Evolutionary conservation across 1,140 invertebrate genomes (phyloP), one percentile per base, ranked within the genome.

Genomic region (Zaprionus taronus): DNA sequence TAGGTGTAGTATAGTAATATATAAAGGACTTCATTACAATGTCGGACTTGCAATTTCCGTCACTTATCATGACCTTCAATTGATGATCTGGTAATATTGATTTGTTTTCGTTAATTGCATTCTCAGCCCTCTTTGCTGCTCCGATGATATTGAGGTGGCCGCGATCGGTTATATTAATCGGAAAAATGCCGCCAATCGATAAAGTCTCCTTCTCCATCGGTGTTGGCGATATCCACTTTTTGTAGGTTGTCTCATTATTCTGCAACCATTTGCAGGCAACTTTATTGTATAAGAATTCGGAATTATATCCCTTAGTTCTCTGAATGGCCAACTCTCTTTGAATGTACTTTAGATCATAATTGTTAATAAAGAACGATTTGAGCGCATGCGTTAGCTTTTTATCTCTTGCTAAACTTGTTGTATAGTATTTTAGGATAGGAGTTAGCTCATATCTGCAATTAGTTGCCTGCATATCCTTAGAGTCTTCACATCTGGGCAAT

Each of bases 21-120:
- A 98, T 97, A 89, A 97, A 97, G 0, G 95, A 93, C 77, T 95
- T 96, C 95, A 97, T 96, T 1, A 97, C 97, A 71, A 95, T 94
- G 84, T 97, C 96, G 0, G 96, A 93, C 62, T 95, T 94, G 91
- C 97, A 98, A 69, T 96, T 94, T 0, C 96, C 97, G 83, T 97
- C 95, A 31, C 94, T 93, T 0, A 94, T 93, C 6, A 95, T 63
- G 14, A 97, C 67, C 11, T 94, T 87, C 1, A 98, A 85, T 12
- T 94, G 93, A 80, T 97, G 96, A 79, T 96, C 94, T 1, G 93
- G 92, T 11, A 97, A 89, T 20, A 97, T 86, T 0, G 93, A 93
- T 0, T 83, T 77, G 83, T 96, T 95, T 0, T 80, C 63, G 83
- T 98, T 97, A 36, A 97, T 94, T 4, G 95, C 94, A 0, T 94